Evolutionary conservation across 2,888 invertebrate genomes (phyloP).

Genomic region (Morpho helenor): DNA sequence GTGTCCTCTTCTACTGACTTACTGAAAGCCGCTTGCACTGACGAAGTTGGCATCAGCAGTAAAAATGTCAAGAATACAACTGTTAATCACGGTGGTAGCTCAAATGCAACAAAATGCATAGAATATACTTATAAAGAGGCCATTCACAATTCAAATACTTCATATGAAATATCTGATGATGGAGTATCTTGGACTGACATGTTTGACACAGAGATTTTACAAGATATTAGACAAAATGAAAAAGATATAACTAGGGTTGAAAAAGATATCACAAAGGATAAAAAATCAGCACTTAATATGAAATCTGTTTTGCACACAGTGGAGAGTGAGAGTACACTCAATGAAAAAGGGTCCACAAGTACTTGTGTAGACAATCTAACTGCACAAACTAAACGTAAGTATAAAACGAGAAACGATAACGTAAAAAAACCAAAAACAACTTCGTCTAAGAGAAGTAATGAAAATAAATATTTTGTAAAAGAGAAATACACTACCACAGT

Average conservation of each 20-base stretch:
- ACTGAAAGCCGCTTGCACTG: slow-evolving; percentile 9
- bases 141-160: too few relatives aligned
- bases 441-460: slow-evolving; percentile 8
- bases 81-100: background rate
- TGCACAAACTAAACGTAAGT: slow-evolving; percentile 14
- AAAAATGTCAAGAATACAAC: background rate
- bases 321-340: background rate
- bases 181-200: slow-evolving; percentile 40
- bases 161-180: background rate
- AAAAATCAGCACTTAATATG: background rate
- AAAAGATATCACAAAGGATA: background rate
- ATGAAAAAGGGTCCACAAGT: background rate
- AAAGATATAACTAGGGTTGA: background rate
- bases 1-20: slow-evolving; percentile 15
- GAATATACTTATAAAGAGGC: background rate
- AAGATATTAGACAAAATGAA: slow-evolving; percentile 17
- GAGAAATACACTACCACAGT: slow-evolving; percentile 51
- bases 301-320: background rate
- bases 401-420: slow-evolving; percentile 16
- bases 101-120: background rate
- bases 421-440: slow-evolving; percentile 37
- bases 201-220: slow-evolving; percentile 51
- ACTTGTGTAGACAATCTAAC: background rate
- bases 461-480: slow-evolving; percentile 38
- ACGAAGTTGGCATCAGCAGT: background rate